Percentiles rank a stretch among this genome's conserved stretches.
Evolutionary conservation across 2,888 invertebrate species (phyloP).

Genomic region (Linnaemya vulpina): DNA sequence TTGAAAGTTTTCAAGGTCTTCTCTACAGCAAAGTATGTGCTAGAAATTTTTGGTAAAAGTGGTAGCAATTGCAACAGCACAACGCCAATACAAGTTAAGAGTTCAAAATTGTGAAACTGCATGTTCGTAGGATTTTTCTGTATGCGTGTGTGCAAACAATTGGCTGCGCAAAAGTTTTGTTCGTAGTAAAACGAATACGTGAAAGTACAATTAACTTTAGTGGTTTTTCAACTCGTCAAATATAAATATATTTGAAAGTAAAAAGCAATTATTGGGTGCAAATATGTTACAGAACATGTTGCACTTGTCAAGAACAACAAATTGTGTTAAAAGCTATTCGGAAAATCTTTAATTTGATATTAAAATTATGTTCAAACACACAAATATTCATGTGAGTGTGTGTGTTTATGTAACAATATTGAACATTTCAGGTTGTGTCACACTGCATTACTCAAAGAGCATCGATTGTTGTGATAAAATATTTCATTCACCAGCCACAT

Average conservation of each 20-base stretch:
- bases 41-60: conserved; percentile 3
- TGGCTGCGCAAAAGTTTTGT: conserved; percentile 44
- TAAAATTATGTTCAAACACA: conserved; percentile 8
- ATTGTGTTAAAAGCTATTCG: conserved; percentile 13
- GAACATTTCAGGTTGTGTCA: neutral
- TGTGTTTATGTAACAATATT: neutral
- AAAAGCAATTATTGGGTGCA: neutral
- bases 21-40: neutral
- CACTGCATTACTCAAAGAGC: neutral
- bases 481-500: too few relatives aligned
- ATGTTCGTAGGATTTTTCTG: neutral
- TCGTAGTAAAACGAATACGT: conserved; percentile 40
- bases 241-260: conserved; percentile 33
- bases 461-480: too few relatives aligned
- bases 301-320: conserved; percentile 18
- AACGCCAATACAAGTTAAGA: conserved; percentile 46
- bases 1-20: conserved; percentile 75
- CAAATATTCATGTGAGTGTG: neutral
- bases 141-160: conserved; percentile 11
- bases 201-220: conserved; percentile 69
- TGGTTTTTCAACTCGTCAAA: conserved; percentile 66
- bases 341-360: conserved; percentile 30
- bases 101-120: neutral
- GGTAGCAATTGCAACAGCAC: conserved; percentile 55
- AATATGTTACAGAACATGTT: conserved; percentile 11